Evolutionary conservation across 1,140 invertebrate species (phyloP).

Genomic region (Asbolus verrucosus): DNA sequence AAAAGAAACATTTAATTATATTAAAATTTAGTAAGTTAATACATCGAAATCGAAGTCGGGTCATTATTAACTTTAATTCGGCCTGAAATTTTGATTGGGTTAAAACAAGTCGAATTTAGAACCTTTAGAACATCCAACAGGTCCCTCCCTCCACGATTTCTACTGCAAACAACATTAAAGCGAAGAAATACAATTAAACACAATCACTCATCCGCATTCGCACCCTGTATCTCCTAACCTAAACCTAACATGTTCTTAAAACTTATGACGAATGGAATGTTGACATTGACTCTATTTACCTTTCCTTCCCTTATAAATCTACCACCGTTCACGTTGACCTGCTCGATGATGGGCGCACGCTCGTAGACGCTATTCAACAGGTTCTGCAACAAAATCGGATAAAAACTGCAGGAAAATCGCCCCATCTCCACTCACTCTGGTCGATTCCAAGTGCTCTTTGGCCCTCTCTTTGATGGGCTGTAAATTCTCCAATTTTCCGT

Average conservation of each 20-base stretch:
- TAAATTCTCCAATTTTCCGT: conserved; percentile 78
- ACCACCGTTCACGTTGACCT: conserved; percentile 94
- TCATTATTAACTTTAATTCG: neutral
- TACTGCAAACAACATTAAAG: conserved; percentile 38
- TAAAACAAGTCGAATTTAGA: conserved; percentile 5
- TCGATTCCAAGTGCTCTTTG: conserved; percentile 80
- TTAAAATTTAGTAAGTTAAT: conserved; percentile 32
- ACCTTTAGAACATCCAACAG: conserved; percentile 8
- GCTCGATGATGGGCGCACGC: conserved; percentile 91
- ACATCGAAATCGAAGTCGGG: neutral
- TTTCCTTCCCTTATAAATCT: conserved; percentile 97
- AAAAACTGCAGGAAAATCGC: no score
- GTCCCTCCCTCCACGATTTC: conserved; percentile 10
- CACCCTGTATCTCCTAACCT: conserved; percentile 46
- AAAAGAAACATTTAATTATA: conserved; percentile 31
- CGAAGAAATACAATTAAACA: conserved; percentile 14
- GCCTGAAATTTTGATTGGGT: no score
- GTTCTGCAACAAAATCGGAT: conserved; percentile 71
- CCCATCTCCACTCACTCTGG: conserved; percentile 75
- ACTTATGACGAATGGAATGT: conserved; percentile 12
- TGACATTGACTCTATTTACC: conserved; percentile 78
- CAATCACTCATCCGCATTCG: conserved; percentile 42
- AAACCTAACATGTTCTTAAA: conserved; percentile 37
- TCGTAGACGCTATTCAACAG: conserved; percentile 91
- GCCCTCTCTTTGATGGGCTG: conserved; percentile 78